A percentile compares a stretch with the other conserved stretches of the same genome.
These are phyloP conservation scores for Euzophera pinguis DNA, from an alignment of 2,888 invertebrate species.

Conservation along the genomic window DNA sequence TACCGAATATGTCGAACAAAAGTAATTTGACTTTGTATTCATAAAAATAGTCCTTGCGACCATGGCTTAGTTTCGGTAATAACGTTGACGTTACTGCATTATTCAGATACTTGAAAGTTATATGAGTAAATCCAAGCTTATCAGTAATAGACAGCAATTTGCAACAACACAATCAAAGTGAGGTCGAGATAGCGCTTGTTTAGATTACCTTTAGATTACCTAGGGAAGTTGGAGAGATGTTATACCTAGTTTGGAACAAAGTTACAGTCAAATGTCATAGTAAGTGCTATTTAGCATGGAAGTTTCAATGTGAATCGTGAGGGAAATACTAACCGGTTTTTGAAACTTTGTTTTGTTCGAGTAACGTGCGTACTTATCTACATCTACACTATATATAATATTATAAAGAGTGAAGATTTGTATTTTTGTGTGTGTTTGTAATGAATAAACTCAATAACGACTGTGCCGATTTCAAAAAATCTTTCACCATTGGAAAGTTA, in stretches of 20 bases:
- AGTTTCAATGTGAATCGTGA: conserved; percentile 4
- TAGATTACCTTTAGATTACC: conserved; percentile 9
- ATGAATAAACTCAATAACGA: no score
- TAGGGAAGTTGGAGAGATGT: not conserved
- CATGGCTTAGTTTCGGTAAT: no score
- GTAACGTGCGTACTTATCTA: not conserved
- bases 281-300: not conserved
- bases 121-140: not conserved
- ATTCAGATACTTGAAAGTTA: not conserved
- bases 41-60: no score
- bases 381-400: no score
- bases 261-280: conserved; percentile 4
- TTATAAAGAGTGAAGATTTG: no score
- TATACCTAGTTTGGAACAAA: conserved; percentile 4
- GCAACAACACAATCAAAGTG: conserved; percentile 10
- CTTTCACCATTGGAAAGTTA: no score
- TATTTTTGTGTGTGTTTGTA: no score
- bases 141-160: conserved; percentile 6
- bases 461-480: no score
- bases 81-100: no score
- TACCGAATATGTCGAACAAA: no score
- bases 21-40: no score
- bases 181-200: conserved; percentile 1
- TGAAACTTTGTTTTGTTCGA: not conserved
- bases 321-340: not conserved